Evolutionary conservation across 2,888 invertebrate species (phyloP), one percentile per base, ranked within the genome.

Genomic region (Dioctria rufipes): DNA sequence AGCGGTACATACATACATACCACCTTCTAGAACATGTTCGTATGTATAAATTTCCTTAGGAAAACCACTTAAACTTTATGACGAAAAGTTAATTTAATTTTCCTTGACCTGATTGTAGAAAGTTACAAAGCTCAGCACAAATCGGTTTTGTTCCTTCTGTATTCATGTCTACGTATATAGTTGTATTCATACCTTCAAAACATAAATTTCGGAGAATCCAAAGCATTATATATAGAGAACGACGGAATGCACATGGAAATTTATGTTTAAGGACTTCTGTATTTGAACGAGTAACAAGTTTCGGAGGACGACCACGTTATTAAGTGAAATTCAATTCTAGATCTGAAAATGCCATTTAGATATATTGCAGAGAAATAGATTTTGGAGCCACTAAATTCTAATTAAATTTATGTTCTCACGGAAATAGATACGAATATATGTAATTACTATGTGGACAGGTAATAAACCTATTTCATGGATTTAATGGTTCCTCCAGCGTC

Each of bases 81-180:
- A 58, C 58, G 43, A 60, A 73, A 73, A 73, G 73, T 73, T 73
- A 60, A 73, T 73, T 73, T 73, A 73, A 73, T 73, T 73, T 73
- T 73, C 73, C 73, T 54, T 73, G 60, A 73, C 73, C 60, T 73
- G 39, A 5, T 73, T 73, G 60, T 60, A 11, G 40, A 42, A 25
- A 73, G 60, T 60, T 13, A n/a, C 37, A 39, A 25, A 60, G 73
- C 43, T 51, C 9, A 58, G 42, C 58, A 73, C 25, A 40, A 73
- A 73, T 25, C 25, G 25, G 25, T 25, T 25, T 25, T 25, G 54
- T 71, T 73, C 37, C 9, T 73, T 60, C 42, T 42, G 8, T 42
- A 73, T 58, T 25, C 25, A 25, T 25, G 25, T 25, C 25, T 25
- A 25, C 25, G 25, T 25, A 25, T 25, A 25, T 25, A 25, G 25